phyloP scores from a whole-genome alignment of 2,888 invertebrate genomes.

The Drosophila maculinotata region DNA sequence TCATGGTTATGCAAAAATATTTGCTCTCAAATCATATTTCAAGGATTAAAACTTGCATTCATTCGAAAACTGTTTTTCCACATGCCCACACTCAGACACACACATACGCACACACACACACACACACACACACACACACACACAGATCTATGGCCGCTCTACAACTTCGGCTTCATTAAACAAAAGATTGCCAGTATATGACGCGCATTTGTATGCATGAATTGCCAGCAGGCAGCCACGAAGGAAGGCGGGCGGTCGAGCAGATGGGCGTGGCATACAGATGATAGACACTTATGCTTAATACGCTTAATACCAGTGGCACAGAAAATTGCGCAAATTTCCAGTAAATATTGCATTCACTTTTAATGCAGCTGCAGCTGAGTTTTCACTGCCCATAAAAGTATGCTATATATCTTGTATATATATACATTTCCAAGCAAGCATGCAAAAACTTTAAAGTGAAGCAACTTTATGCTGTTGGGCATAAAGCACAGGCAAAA shows the following conservation, averaged over 20 bases:
- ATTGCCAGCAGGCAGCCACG: slow-evolving; percentile 20
- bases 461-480: slow-evolving; percentile 20
- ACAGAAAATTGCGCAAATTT: slow-evolving; percentile 39
- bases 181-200: slow-evolving; percentile 67
- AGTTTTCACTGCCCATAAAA: slow-evolving; percentile 36
- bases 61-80: slow-evolving; percentile 78
- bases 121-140: slow-evolving; percentile 4
- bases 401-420: slow-evolving; percentile 42
- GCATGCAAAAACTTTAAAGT: slow-evolving; percentile 28
- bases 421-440: slow-evolving; percentile 1
- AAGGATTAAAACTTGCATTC: slow-evolving; percentile 80
- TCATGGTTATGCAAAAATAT: slow-evolving; percentile 81
- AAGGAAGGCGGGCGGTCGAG: not conserved
- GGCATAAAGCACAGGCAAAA: slow-evolving; percentile 28
- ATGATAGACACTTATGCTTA: slow-evolving; percentile 54
- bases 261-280: slow-evolving; percentile 19
- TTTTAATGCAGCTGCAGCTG: slow-evolving; percentile 35
- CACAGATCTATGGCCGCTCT: slow-evolving; percentile 27
- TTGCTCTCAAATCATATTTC: slow-evolving; percentile 82
- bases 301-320: slow-evolving; percentile 60
- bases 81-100: slow-evolving; percentile 51
- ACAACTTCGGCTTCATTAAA: slow-evolving; percentile 77
- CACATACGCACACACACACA: slow-evolving; percentile 6
- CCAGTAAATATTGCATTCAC: slow-evolving; percentile 39
- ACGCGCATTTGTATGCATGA: slow-evolving; percentile 56